These are phyloP conservation scores for Orthonyx spaldingii DNA, from an alignment of 2,113 vertebrate genomes.

Conservation along the genomic window DNA sequence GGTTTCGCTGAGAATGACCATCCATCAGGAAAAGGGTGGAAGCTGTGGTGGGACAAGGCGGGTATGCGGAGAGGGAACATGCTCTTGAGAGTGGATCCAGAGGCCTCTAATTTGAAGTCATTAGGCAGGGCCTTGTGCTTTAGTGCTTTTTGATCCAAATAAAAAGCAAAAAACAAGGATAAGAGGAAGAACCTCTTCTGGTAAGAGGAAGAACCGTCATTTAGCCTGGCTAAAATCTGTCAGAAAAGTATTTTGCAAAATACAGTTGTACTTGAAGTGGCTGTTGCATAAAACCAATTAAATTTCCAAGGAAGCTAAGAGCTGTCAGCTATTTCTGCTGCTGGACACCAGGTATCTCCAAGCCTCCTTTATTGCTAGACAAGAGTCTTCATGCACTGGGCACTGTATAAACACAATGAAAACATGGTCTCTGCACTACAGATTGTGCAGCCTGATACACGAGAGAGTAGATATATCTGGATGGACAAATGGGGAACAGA, in stretches of 20 bases:
- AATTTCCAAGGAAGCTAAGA: neutral
- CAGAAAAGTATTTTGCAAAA: neutral
- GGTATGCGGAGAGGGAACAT: fast-evolving
- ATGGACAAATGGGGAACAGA: neutral
- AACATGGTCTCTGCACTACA: neutral
- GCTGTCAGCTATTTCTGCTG: neutral
- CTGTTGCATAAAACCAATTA: neutral
- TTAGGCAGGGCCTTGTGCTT: neutral
- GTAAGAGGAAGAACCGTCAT: neutral
- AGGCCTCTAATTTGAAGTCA: neutral
- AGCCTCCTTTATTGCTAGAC: neutral
- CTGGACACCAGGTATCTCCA: neutral
- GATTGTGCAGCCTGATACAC: neutral
- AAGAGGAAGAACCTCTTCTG: no score
- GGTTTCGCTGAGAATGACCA: neutral
- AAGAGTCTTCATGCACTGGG: neutral
- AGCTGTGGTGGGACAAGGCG: neutral
- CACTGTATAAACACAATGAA: neutral
- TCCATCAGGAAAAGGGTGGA: neutral
- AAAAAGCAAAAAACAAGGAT: neutral
- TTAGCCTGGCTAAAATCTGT: neutral
- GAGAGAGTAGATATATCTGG: neutral
- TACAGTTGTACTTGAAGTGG: neutral
- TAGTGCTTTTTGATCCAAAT: neutral
- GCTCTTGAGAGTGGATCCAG: neutral